Percentiles rank a stretch among this genome's conserved stretches.
phyloP scores from a whole-genome alignment of 2,888 invertebrate species.

The Lasioglossum morio region DNA sequence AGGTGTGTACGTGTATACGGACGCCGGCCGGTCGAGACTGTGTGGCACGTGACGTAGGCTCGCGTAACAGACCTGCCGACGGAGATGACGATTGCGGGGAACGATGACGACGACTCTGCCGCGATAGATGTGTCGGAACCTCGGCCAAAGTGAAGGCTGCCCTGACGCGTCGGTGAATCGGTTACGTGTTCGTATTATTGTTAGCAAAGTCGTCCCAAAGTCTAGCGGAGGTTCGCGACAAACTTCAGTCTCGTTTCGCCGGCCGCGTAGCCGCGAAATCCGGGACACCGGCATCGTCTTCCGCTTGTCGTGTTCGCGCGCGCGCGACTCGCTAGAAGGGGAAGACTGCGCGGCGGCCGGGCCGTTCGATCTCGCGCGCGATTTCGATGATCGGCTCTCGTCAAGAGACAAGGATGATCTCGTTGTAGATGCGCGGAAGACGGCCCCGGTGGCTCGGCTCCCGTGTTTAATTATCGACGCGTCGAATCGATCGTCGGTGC shows the following conservation, averaged over 20 bases:
- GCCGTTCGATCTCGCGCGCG: conserved; percentile 6
- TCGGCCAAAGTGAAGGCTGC: conserved; percentile 83
- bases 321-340: conserved; percentile 16
- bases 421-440: conserved; percentile 8
- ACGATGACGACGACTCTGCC: conserved; percentile 51
- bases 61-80: conserved; percentile 20
- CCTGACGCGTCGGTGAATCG: conserved; percentile 45
- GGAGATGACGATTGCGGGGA: conserved; percentile 51
- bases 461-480: not conserved
- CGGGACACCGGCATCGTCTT: conserved; percentile 15
- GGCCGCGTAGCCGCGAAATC: conserved; percentile 1
- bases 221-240: conserved; percentile 84
- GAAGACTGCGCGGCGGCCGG: conserved; percentile 46
- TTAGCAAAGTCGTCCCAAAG: conserved; percentile 71
- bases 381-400: not conserved
- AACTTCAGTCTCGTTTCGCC: conserved; percentile 38
- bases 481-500: not conserved
- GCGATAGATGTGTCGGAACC: conserved; percentile 79
- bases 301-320: not conserved
- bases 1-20: not conserved
- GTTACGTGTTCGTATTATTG: conserved; percentile 26
- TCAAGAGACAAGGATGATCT: not conserved
- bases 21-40: not conserved
- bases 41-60: conserved; percentile 8
- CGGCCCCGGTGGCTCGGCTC: not conserved